Evolutionary conservation across 1,140 invertebrate species (phyloP), one percentile per base, ranked within the genome.

Genomic region (Drosophila arizonae): DNA sequence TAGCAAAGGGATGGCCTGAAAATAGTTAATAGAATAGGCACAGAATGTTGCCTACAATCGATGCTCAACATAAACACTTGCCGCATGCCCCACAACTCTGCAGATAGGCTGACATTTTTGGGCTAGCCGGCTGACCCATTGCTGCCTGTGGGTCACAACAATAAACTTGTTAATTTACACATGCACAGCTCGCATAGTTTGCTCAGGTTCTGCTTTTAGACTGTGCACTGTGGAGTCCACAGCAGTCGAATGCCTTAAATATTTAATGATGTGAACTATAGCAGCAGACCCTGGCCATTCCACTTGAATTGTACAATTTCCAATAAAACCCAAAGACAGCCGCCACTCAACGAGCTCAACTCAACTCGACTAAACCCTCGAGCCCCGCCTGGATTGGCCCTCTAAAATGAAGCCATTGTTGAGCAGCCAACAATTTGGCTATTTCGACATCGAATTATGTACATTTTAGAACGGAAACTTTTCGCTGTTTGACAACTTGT

Each of bases 81-180:
- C 43, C 21, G 36, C 45, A 30, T 39, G 39, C 21, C 15, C 45
- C 10, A 39, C 28, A 21, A 52, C 36, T 46, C 45, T 6, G 30
- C 6, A 17, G n/a, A 17, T 46, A 9, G 52, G 2, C 68, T 30
- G 61, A 63, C 61, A 52, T 41, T 60, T 64, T 48, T 10, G 11
- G 50, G 6, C 28, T 17, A 10, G 30, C 46, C 30, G 51, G 41
- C 58, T 75, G 72, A 75, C 72, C 72, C 72, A 65, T 54, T 65
- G 72, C 9, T 17, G 33, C 50, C 55, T 75, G 61, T 55, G 68
- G 67, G 67, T 72, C 72, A 72, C 55, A 50, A 58, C 72, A 71
- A 70, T 75, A 70, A 75, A 75, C 28, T 75, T 69, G 69, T 71
- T 75, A 71, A 71, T 75, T 75, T 75, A 75, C 60, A 71, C 67